These are phyloP conservation scores for Priocnemis perturbator DNA, from an alignment of 2,888 invertebrate genomes.

Conservation along the genomic window DNA sequence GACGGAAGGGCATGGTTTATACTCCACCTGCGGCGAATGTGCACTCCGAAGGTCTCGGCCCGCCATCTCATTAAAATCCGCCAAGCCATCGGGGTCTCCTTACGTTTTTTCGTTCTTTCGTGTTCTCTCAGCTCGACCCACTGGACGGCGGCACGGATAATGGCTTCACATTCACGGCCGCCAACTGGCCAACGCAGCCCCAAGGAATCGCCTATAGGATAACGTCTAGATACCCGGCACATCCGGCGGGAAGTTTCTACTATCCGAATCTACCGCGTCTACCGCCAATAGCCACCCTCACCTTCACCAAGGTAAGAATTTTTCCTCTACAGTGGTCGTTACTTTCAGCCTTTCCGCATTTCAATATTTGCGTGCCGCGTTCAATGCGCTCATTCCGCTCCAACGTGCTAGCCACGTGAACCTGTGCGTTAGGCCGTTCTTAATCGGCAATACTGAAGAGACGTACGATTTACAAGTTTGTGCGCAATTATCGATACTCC, in stretches of 20 bases:
- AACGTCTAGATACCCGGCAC: constrained; percentile 91
- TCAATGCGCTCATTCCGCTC: too few relatives aligned
- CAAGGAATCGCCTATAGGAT: constrained; percentile 92
- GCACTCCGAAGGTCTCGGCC: background rate
- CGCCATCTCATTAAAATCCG: constrained; percentile 43
- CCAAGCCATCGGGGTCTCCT: constrained; percentile 11
- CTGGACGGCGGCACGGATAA: constrained; percentile 96
- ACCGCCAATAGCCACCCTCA: constrained; percentile 93
- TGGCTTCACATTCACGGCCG: constrained; percentile 97
- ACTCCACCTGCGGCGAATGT: background rate
- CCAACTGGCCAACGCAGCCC: constrained; percentile 95
- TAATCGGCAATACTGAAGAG: too few relatives aligned
- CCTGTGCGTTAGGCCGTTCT: too few relatives aligned
- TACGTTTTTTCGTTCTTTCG: constrained; percentile 18
- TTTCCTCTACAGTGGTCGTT: background rate
- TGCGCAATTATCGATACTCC: too few relatives aligned
- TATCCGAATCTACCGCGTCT: constrained; percentile 92
- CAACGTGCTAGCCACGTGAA: too few relatives aligned
- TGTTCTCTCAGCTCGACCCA: constrained; percentile 82
- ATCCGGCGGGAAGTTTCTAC: constrained; percentile 96
- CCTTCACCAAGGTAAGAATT: constrained; percentile 87
- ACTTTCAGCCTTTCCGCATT: too few relatives aligned
- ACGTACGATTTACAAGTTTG: too few relatives aligned
- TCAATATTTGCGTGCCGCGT: too few relatives aligned
- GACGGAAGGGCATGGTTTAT: background rate